A percentile compares a stretch with the other conserved stretches of the same genome.
Evolutionary conservation across 1,140 invertebrate genomes (phyloP).

Genomic region (Bicyclus anynana): DNA sequence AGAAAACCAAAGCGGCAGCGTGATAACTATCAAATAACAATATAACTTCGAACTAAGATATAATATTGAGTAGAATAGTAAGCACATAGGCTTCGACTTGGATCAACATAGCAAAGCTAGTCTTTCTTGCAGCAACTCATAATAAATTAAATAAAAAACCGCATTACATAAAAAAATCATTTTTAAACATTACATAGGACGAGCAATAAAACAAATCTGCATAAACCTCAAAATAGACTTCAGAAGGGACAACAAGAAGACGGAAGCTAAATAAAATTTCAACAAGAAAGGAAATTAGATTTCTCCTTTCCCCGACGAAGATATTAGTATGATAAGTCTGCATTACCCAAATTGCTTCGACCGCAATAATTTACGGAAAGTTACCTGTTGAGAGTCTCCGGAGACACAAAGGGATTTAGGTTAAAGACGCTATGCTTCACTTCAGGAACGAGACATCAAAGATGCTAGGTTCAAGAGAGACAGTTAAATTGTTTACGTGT

Average conservation of each 20-base stretch:
- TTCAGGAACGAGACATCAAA: constrained; percentile 42
- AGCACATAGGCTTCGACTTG: too few species aligned
- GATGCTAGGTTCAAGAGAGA: constrained; percentile 17
- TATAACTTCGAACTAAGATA: too few species aligned
- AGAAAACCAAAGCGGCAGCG: too few species aligned
- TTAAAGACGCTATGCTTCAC: constrained; percentile 46
- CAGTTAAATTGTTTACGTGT: constrained; percentile 20
- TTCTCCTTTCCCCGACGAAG: constrained; percentile 28
- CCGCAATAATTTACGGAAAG: constrained; percentile 53
- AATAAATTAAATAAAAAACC: too few species aligned
- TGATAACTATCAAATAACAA: too few species aligned
- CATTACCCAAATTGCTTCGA: constrained; percentile 50
- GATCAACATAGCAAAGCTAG: too few species aligned
- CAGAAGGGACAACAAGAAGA: constrained; percentile 4
- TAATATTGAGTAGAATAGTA: too few species aligned
- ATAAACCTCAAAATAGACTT: neutral
- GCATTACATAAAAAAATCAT: too few species aligned
- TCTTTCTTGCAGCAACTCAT: too few species aligned
- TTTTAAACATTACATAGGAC: too few species aligned
- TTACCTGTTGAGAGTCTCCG: constrained; percentile 50
- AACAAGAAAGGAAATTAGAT: constrained; percentile 30
- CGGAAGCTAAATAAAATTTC: constrained; percentile 10
- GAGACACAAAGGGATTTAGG: constrained; percentile 45
- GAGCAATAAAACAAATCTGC: neutral
- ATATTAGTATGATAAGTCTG: constrained; percentile 37